Evolutionary conservation across 2,797 vertebrate species (phyloP).

Genomic region (Coreius guichenoti): DNA sequence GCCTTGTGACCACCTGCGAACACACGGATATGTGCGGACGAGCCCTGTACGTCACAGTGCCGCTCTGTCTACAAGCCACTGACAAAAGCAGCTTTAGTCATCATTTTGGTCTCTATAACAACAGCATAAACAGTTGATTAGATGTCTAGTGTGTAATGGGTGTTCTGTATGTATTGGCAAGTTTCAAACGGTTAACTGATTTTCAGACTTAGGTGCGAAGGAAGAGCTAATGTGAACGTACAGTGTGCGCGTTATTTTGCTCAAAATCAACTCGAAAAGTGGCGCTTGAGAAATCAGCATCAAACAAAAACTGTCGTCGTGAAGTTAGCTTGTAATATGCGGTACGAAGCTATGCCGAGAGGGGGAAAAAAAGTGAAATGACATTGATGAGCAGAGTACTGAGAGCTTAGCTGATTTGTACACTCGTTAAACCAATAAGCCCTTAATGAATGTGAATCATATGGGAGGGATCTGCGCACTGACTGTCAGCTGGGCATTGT

Average conservation of each 20-base stretch:
- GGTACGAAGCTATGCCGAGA: slow-evolving; percentile 73
- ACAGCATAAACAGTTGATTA: slow-evolving; percentile 65
- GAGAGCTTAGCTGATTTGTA: slow-evolving; percentile 60
- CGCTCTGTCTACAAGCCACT: slow-evolving; percentile 56
- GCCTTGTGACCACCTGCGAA: slow-evolving; percentile 61
- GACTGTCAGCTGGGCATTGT: slow-evolving; percentile 33
- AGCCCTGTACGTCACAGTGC: slow-evolving; percentile 61
- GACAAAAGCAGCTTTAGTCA: slow-evolving; percentile 65
- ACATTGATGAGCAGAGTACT: slow-evolving; percentile 58
- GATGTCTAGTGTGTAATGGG: slow-evolving; percentile 54
- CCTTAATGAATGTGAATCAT: slow-evolving; percentile 60
- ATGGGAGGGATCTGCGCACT: slow-evolving; percentile 48
- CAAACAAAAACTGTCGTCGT: slow-evolving; percentile 82
- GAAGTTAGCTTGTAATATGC: slow-evolving; percentile 67
- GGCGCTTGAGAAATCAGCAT: slow-evolving; percentile 63
- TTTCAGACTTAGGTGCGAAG: slow-evolving; percentile 35
- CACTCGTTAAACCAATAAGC: slow-evolving; percentile 62
- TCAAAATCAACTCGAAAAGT: slow-evolving; percentile 43
- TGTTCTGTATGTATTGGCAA: slow-evolving; percentile 64
- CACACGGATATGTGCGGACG: slow-evolving; percentile 69
- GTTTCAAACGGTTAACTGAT: slow-evolving; percentile 58
- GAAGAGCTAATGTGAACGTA: slow-evolving; percentile 4
- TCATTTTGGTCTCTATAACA: slow-evolving; percentile 69
- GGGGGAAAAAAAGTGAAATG: slow-evolving; percentile 62
- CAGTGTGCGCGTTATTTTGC: slow-evolving; percentile 19